These are phyloP conservation scores for Cladopsammia gracilis DNA, from an alignment of 64 coral and sea anemone genomes.

Conservation along the genomic window DNA sequence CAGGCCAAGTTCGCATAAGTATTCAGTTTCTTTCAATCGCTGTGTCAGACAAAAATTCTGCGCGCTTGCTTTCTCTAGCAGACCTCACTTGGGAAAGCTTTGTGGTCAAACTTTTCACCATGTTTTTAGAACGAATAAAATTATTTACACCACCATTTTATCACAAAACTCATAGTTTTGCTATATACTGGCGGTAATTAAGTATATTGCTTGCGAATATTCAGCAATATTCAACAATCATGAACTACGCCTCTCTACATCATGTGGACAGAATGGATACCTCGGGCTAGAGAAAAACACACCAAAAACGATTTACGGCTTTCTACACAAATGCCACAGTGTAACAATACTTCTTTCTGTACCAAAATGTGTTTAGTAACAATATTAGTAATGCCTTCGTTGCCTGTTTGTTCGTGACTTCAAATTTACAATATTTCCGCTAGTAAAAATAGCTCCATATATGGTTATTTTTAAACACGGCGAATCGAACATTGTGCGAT, in stretches of 20 bases:
- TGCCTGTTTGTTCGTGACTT: neutral
- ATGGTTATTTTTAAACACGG: neutral
- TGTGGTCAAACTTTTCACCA: too few species aligned
- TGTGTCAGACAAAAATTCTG: too few species aligned
- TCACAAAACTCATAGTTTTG: neutral
- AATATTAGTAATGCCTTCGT: neutral
- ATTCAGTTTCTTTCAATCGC: too few species aligned
- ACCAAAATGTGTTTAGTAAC: neutral
- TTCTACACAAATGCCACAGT: too few species aligned
- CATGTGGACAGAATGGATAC: neutral
- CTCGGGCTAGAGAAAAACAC: too few species aligned
- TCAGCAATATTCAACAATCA: neutral
- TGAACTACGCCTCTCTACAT: neutral
- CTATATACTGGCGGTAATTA: neutral
- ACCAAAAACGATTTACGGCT: too few species aligned
- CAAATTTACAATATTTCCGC: neutral
- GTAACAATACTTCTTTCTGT: neutral
- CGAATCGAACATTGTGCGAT: neutral
- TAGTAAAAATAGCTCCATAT: neutral
- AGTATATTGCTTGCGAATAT: neutral
- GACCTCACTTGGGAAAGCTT: too few species aligned
- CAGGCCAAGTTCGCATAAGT: neutral
- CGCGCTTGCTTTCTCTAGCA: too few species aligned
- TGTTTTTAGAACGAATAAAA: too few species aligned
- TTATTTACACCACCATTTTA: too few species aligned